Base-by-base conservation (phyloP, 35 echinoderm and acorn worm genomes). In the Patiria miniata region DNA sequence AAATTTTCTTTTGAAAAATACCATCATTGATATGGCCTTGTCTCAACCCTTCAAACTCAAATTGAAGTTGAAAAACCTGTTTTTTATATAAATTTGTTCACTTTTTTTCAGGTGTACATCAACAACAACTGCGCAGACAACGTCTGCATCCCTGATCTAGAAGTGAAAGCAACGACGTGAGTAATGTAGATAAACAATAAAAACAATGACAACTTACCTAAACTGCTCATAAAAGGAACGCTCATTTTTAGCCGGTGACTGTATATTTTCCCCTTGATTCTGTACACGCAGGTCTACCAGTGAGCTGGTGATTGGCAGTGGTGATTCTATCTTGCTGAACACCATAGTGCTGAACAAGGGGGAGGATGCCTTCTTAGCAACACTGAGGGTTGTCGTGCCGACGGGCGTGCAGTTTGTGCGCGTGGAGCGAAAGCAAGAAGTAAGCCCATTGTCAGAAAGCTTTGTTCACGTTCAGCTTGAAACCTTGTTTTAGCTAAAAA, bases 321-420 rank as follows among this genome's bases (percentile, higher is more conserved):
- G 40, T 14, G 80, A 90, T 42, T 61, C 82, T 9, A 40, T 90
- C 42, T 84, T 51, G 1, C 61, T 90, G 38, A 60, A 52, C 38
- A 69, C 84, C 14, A 40, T 33, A 1, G 30, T 83, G 18, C 32
- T 39, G 18, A 90, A 90, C 47, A 21, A 40, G 34, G 88, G 61
- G 8, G 88, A 90, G 39, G 88, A 84, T 58, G 88, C 88, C n/a
- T 90, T 90, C 81, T 68, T 84, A 51, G 83, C 88, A 26, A 78
- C 88, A 0, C 34, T 90, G 28, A 37, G 51, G 12, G 88, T 76
- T 40, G n/a, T 84, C 8, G 73, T 73, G 30, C 88, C 88, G 23
- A 21, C n/a, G 34, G 81, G 88, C 2, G 21, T 90, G 21, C 88
- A 90, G 68, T 90, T 84, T 90, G 88, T 90, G 18, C 3, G 88